These are phyloP conservation scores for Cheilosia scutellata DNA, from an alignment of 2,888 invertebrate species.

Conservation along the genomic window DNA sequence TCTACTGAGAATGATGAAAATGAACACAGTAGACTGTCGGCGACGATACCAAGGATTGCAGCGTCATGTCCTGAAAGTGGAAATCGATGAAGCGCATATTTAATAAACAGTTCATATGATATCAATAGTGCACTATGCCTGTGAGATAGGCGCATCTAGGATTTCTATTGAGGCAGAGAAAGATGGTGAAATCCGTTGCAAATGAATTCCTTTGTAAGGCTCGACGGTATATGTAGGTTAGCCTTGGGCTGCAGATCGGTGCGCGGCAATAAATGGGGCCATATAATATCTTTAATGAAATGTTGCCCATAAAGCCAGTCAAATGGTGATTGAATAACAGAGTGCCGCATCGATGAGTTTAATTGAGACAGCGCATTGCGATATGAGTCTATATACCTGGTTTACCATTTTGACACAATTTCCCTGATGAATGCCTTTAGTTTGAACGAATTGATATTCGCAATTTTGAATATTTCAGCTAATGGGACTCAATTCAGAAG, in stretches of 20 bases:
- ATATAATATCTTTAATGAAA: conserved; percentile 48
- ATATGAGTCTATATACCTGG: no score
- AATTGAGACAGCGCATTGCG: conserved; percentile 31
- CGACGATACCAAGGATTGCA: conserved; percentile 49
- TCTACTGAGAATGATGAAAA: conserved; percentile 18
- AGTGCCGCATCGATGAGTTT: conserved; percentile 23
- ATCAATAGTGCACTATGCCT: conserved; percentile 27
- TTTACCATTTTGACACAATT: conserved; percentile 17
- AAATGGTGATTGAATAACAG: conserved; percentile 40
- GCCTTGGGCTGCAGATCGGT: conserved; percentile 48
- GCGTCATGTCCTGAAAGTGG: conserved; percentile 56
- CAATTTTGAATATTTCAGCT: no score
- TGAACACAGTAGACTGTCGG: conserved; percentile 7
- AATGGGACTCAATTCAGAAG: no score
- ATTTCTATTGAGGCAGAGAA: neutral
- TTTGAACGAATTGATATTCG: conserved; percentile 26
- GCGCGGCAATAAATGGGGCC: conserved; percentile 41
- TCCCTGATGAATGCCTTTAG: conserved; percentile 16
- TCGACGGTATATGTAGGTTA: conserved; percentile 37
- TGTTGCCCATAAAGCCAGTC: conserved; percentile 39
- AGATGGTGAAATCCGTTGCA: conserved; percentile 56
- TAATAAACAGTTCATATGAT: conserved; percentile 70
- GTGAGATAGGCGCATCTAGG: conserved; percentile 8
- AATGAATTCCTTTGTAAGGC: conserved; percentile 67
- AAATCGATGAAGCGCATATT: conserved; percentile 71